A percentile compares a stretch with the other conserved stretches of the same genome.
Evolutionary conservation across 2,113 vertebrate species (phyloP).

Genomic region (Cyrtonyx montezumae): DNA sequence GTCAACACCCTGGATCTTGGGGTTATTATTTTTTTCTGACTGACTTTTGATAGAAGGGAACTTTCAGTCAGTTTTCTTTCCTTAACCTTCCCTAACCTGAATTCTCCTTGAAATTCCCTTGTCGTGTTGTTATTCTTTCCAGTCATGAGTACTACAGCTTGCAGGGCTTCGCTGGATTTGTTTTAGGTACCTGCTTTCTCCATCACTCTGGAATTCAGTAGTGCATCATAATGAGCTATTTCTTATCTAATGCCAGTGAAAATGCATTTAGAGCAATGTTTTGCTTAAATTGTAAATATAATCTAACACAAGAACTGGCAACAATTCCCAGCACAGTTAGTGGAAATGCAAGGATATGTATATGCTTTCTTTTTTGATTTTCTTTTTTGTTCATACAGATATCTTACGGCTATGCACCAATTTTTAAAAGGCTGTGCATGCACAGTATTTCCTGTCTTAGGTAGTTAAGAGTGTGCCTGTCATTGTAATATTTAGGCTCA

Average conservation of each 20-base stretch:
- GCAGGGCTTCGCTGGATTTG: not conserved
- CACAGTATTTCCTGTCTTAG: not conserved
- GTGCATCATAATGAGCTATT: not conserved
- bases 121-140: not conserved
- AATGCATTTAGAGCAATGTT: conserved; percentile 31
- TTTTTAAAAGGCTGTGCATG: conserved; percentile 22
- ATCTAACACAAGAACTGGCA: conserved; percentile 48
- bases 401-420: not conserved
- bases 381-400: not conserved
- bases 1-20: not conserved
- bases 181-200: not conserved
- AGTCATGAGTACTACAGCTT: not conserved
- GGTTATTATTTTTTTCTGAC: not conserved
- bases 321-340: conserved; percentile 2
- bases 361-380: not conserved
- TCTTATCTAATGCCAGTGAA: conserved; percentile 31
- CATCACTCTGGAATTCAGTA: not conserved
- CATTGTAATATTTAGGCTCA: conserved; percentile 21
- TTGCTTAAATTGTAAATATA: conserved; percentile 46
- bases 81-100: not conserved
- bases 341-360: not conserved
- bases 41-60: not conserved
- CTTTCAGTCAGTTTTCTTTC: not conserved
- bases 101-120: not conserved
- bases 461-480: not conserved